phyloP scores from a whole-genome alignment of 2,888 invertebrate species.

The Ptychoptera contaminata region DNA sequence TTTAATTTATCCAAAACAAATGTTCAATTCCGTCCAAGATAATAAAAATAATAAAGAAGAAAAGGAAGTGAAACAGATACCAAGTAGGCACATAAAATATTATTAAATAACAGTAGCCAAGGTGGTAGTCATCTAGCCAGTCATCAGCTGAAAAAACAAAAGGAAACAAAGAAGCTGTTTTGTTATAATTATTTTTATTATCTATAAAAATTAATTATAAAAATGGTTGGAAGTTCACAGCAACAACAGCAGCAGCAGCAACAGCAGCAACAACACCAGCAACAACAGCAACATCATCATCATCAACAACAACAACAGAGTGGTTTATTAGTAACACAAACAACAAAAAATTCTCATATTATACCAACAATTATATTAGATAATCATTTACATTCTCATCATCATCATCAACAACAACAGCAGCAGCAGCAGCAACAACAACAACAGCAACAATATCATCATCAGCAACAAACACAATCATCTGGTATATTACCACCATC shows the following conservation, averaged over 20 bases:
- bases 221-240: slow-evolving; percentile 5
- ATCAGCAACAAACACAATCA: slow-evolving; percentile 5
- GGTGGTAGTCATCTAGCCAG: too few relatives aligned
- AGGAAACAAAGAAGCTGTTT: too few relatives aligned
- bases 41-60: too few relatives aligned
- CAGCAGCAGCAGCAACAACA: background rate
- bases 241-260: slow-evolving; percentile 1
- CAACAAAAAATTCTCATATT: background rate
- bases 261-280: slow-evolving; percentile 1
- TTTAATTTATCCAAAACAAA: too few relatives aligned
- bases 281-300: background rate
- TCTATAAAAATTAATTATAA: slow-evolving; percentile 8
- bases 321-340: background rate
- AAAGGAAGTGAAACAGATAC: too few relatives aligned
- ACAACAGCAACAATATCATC: background rate
- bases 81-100: too few relatives aligned
- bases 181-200: too few relatives aligned
- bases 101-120: too few relatives aligned
- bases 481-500: slow-evolving; percentile 8
- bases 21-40: too few relatives aligned
- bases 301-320: background rate
- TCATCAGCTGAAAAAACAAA: too few relatives aligned
- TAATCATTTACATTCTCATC: too few relatives aligned
- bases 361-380: background rate
- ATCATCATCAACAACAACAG: too few relatives aligned